phyloP scores from a whole-genome alignment of 1,140 invertebrate species.

The Heliothis virescens region DNA sequence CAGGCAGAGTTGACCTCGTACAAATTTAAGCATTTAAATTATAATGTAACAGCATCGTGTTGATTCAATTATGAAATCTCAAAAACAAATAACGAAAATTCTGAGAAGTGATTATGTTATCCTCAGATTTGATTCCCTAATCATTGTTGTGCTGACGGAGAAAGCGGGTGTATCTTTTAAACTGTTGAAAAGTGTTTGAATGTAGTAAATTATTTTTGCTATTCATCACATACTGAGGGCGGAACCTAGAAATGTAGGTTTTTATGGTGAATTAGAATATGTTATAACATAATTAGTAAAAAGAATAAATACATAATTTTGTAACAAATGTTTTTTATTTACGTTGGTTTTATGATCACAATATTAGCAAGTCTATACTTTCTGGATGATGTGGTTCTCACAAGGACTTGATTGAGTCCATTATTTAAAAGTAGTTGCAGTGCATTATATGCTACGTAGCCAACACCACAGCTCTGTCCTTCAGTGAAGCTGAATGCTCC shows the following conservation, averaged over 20 bases:
- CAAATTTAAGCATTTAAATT: slow-evolving; percentile 50
- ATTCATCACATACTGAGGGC: slow-evolving; percentile 52
- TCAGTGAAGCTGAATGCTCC: slow-evolving; percentile 91
- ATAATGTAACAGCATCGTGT: slow-evolving; percentile 26
- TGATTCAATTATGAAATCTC: slow-evolving; percentile 41
- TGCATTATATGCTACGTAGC: slow-evolving; percentile 88
- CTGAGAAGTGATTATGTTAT: slow-evolving; percentile 30
- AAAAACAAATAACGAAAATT: not conserved
- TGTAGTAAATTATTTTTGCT: slow-evolving; percentile 52
- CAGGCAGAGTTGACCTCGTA: slow-evolving; percentile 43
- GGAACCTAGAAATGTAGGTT: slow-evolving; percentile 60
- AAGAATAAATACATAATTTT: slow-evolving; percentile 52
- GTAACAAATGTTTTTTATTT: slow-evolving; percentile 61
- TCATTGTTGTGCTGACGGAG: slow-evolving; percentile 19
- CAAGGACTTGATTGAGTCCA: slow-evolving; percentile 67
- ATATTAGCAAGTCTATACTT: slow-evolving; percentile 76
- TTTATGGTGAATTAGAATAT: slow-evolving; percentile 46
- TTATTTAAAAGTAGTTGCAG: slow-evolving; percentile 83
- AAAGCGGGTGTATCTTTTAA: slow-evolving; percentile 20
- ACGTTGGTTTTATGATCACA: slow-evolving; percentile 62
- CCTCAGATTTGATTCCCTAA: not conserved
- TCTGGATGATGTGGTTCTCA: slow-evolving; percentile 73
- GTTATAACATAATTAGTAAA: slow-evolving; percentile 43
- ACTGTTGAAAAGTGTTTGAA: slow-evolving; percentile 36
- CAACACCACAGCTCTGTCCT: slow-evolving; percentile 88